These are phyloP conservation scores for Uropsilus gracilis DNA, from an alignment of 2,113 vertebrate species.

Conservation along the genomic window DNA sequence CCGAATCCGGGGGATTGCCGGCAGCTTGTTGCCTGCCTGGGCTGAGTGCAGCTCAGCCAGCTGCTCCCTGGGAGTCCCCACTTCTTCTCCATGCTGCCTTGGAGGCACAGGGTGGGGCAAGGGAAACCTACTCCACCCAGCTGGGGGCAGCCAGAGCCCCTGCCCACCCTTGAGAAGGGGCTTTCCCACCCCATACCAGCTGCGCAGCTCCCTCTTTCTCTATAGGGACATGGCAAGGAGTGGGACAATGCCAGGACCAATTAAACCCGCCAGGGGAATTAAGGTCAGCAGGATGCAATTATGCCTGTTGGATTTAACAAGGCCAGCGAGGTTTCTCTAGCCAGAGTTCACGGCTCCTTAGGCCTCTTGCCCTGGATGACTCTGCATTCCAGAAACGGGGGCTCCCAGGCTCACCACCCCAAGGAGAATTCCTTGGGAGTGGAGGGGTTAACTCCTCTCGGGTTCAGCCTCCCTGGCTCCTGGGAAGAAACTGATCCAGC, in stretches of 20 bases:
- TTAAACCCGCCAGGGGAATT: conserved; percentile 74
- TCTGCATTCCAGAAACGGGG: conserved; percentile 58
- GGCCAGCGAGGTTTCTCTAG: conserved; percentile 62
- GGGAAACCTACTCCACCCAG: conserved; percentile 28
- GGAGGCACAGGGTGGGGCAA: not conserved
- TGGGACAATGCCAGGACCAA: conserved; percentile 70
- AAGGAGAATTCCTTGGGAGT: conserved; percentile 5
- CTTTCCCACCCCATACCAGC: conserved; percentile 39
- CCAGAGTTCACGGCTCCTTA: conserved; percentile 75
- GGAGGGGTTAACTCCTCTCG: conserved; percentile 67
- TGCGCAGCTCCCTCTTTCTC: conserved; percentile 31
- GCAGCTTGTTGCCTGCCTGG: not conserved
- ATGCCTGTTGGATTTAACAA: conserved; percentile 77
- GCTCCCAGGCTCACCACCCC: not conserved
- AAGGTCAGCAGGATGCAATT: conserved; percentile 81
- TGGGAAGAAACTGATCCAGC: conserved; percentile 49
- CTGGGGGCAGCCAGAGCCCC: conserved; percentile 54
- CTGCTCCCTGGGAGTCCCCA: not conserved
- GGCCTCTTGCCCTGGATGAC: conserved; percentile 63
- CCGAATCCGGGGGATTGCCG: not conserved
- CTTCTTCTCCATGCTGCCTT: conserved; percentile 20
- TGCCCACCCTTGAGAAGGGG: conserved; percentile 56
- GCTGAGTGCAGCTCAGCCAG: not conserved
- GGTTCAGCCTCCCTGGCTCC: conserved; percentile 56
- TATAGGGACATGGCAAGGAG: conserved; percentile 48